Base-by-base conservation (phyloP, 92 coral and sea anemone species). In the Actinernus sp. region DNA sequence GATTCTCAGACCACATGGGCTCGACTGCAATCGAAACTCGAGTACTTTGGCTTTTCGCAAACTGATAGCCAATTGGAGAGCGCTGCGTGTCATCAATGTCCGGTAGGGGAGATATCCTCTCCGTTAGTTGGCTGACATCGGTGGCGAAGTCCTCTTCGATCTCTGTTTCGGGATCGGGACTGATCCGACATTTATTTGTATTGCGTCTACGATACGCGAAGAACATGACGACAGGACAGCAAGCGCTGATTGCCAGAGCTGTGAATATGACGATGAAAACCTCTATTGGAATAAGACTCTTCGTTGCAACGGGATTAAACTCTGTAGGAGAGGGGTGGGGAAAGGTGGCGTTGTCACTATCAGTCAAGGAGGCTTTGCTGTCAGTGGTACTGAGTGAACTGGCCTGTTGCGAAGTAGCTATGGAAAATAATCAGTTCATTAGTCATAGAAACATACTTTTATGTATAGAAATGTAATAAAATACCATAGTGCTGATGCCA, bases 151-250 rank as follows among this genome's bases (percentile, higher is more conserved):
- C 52, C 33, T 39, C 31, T 13, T 60, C 67, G 13, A 60, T 40
- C 19, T 60, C 67, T 11, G 67, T 36, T 21, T 40, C 50, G 9
- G 67, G 67, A 14, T 5, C 24, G 28, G 67, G 49, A 6, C 49
- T 24, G 10, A 16, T 49, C 3, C 51, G 48, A 0, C 16, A 16
- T 22, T 5, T 44, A 4, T 27, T 36, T 50, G 26, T 36, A 9
- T 33, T 56, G 6, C 63, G 46, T 41, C 34, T 56, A 13, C 67
- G 67, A 60, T 34, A 0, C 24, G 37, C 67, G 1, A 39, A 39
- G 28, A 34, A 60, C 7, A 60, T 9, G 19, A 60, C 16, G 2
- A 39, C 8, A 29, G 52, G 37, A 13, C 67, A 60, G 24, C 36
- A 36, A 33, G 67, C 24, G 17, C 49, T 44, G 12, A 29, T 9